Percentiles rank a stretch among this genome's conserved stretches.
These are phyloP conservation scores for Tetramorium bicarinatum DNA, from an alignment of 2,888 invertebrate genomes.

Conservation along the genomic window DNA sequence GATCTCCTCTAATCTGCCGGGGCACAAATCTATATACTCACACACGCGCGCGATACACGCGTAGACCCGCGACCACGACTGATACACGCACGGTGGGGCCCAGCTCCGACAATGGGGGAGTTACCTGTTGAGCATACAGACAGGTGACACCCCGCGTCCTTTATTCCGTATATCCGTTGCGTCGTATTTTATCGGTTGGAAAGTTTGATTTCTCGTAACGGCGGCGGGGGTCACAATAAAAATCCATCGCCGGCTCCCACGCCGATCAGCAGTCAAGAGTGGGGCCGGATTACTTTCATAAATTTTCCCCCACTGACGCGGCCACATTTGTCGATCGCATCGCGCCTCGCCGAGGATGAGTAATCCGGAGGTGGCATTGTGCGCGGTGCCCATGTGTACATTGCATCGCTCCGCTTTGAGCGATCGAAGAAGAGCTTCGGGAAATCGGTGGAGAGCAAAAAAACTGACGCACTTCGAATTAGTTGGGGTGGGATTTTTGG, in stretches of 20 bases:
- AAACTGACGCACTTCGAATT: neutral
- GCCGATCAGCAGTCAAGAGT: slow-evolving; percentile 85
- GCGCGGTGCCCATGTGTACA: slow-evolving; percentile 8
- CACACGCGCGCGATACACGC: slow-evolving; percentile 26
- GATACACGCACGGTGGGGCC: slow-evolving; percentile 35
- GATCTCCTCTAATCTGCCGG: slow-evolving; percentile 55
- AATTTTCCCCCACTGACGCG: slow-evolving; percentile 76
- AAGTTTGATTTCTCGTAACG: slow-evolving; percentile 83
- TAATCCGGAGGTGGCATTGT: slow-evolving; percentile 65
- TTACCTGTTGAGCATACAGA: slow-evolving; percentile 85
- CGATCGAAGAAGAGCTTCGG: neutral
- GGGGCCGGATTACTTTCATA: slow-evolving; percentile 84
- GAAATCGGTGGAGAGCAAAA: slow-evolving; percentile 5
- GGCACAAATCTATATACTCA: slow-evolving; percentile 58
- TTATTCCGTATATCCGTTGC: slow-evolving; percentile 79
- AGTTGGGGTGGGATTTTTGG: neutral
- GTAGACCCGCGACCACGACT: slow-evolving; percentile 25
- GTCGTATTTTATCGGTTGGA: slow-evolving; percentile 84
- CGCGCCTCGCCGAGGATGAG: slow-evolving; percentile 58
- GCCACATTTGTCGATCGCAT: slow-evolving; percentile 70
- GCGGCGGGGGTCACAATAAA: slow-evolving; percentile 76
- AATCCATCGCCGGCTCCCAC: slow-evolving; percentile 83
- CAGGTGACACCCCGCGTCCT: slow-evolving; percentile 84
- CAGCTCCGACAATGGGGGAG: slow-evolving; percentile 78
- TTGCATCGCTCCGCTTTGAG: slow-evolving; percentile 5